A percentile compares a stretch with the other conserved stretches of the same genome.
phyloP scores from a whole-genome alignment of 1,140 invertebrate species.

The Pygmarrhopalites habei region DNA sequence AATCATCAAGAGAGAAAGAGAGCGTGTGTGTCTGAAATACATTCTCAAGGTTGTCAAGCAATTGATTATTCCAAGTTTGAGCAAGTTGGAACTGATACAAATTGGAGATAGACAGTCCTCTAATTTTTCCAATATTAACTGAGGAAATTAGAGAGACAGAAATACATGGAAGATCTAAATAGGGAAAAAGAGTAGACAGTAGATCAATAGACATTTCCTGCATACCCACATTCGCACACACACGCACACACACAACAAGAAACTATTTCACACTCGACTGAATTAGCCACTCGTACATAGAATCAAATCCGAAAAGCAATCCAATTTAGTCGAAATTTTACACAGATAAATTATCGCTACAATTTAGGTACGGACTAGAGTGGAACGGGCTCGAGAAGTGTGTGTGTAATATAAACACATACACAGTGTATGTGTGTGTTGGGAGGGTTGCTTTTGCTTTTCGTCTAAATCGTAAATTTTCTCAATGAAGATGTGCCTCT shows the following conservation, averaged over 20 bases:
- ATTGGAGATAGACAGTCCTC: no score
- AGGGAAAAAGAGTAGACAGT: no score
- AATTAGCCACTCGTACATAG: not conserved
- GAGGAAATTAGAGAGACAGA: no score
- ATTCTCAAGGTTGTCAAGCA: no score
- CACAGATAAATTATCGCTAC: constrained; percentile 6
- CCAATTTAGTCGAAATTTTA: constrained; percentile 3
- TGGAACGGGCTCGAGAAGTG: not conserved
- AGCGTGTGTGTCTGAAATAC: no score
- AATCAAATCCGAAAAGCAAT: not conserved
- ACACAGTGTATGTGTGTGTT: not conserved
- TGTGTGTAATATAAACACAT: not conserved
- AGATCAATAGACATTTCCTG: constrained; percentile 5
- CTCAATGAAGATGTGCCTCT: no score
- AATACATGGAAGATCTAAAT: no score
- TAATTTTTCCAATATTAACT: no score
- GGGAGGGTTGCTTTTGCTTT: not conserved
- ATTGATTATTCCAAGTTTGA: no score
- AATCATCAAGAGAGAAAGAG: no score
- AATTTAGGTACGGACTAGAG: not conserved
- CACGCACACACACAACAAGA: constrained; percentile 5
- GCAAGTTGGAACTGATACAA: no score
- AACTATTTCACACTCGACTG: constrained; percentile 7
- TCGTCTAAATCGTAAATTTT: not conserved
- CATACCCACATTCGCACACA: no score